These are phyloP conservation scores for Caenorhabditis remanei DNA, from an alignment of 1,140 invertebrate species.

Conservation along the genomic window DNA sequence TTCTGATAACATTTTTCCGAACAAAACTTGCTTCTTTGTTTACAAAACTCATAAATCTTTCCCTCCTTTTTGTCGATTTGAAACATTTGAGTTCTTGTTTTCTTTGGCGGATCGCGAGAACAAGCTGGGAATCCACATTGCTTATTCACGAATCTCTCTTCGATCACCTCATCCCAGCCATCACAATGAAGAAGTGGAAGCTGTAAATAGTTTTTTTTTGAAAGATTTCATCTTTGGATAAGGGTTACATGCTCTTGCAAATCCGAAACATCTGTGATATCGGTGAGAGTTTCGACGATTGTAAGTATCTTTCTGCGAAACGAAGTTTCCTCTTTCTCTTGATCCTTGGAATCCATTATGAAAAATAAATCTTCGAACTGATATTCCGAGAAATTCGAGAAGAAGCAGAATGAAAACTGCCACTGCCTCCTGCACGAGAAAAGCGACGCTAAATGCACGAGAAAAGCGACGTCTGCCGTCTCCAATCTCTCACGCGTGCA, in stretches of 20 bases:
- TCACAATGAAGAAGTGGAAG: slow-evolving; percentile 57
- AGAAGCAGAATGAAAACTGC: too few relatives aligned
- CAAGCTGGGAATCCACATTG: slow-evolving; percentile 65
- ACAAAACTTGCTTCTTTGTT: slow-evolving; percentile 45
- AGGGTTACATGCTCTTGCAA: background rate
- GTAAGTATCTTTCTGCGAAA: background rate
- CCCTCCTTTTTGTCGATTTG: slow-evolving; percentile 44
- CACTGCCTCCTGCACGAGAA: too few relatives aligned
- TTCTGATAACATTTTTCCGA: slow-evolving; percentile 29
- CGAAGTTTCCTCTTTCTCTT: background rate
- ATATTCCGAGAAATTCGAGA: too few relatives aligned
- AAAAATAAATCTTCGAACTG: background rate
- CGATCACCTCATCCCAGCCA: slow-evolving; percentile 64
- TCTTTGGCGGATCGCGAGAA: background rate
- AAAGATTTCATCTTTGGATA: background rate
- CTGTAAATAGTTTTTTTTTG: slow-evolving; percentile 23
- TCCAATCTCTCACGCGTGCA: too few relatives aligned
- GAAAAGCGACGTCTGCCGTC: too few relatives aligned
- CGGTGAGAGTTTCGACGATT: slow-evolving; percentile 13
- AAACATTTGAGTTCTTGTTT: background rate
- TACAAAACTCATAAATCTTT: slow-evolving; percentile 44
- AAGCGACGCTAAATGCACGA: too few relatives aligned
- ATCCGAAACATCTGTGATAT: background rate
- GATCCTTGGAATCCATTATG: background rate
- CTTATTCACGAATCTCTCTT: slow-evolving; percentile 61